Evolutionary conservation across 1,140 invertebrate genomes (phyloP).

Genomic region (Tachypleus tridentatus): DNA sequence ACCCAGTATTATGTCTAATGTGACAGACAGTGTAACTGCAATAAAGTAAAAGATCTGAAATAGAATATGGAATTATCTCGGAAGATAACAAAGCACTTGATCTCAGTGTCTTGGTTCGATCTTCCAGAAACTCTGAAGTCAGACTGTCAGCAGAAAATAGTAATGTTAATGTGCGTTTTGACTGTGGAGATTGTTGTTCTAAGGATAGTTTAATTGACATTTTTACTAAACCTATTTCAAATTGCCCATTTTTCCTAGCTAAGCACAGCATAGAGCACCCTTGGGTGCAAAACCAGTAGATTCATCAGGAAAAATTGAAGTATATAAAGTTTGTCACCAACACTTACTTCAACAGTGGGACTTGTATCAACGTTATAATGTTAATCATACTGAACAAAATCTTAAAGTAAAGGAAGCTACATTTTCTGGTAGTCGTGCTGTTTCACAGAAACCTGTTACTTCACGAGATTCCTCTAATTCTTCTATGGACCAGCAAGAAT

Average conservation of each 20-base stretch:
- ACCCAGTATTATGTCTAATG: too few relatives aligned
- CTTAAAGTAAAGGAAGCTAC: constrained; percentile 45
- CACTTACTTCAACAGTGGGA: constrained; percentile 74
- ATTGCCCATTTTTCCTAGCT: constrained; percentile 63
- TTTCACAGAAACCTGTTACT: neutral
- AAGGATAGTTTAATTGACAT: constrained; percentile 41
- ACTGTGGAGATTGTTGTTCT: too few relatives aligned
- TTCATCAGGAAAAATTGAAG: constrained; percentile 54
- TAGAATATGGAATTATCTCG: too few relatives aligned
- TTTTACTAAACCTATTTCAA: constrained; percentile 43
- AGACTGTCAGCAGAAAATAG: too few relatives aligned
- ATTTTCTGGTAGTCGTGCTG: neutral
- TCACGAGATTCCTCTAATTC: constrained; percentile 42
- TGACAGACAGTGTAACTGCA: too few relatives aligned
- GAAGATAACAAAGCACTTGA: too few relatives aligned
- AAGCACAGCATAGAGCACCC: constrained; percentile 67
- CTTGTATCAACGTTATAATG: constrained; percentile 44
- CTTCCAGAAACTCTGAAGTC: too few relatives aligned
- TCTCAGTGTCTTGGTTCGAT: too few relatives aligned
- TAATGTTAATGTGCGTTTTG: too few relatives aligned
- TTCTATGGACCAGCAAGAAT: constrained; percentile 74
- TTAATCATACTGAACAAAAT: constrained; percentile 58
- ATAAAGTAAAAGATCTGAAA: too few relatives aligned
- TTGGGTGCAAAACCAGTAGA: constrained; percentile 70
- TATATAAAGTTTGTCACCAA: constrained; percentile 65